A percentile compares a stretch with the other conserved stretches of the same genome.
These are phyloP conservation scores for Papilio xuthus DNA, from an alignment of 1,140 invertebrate genomes.

Conservation along the genomic window DNA sequence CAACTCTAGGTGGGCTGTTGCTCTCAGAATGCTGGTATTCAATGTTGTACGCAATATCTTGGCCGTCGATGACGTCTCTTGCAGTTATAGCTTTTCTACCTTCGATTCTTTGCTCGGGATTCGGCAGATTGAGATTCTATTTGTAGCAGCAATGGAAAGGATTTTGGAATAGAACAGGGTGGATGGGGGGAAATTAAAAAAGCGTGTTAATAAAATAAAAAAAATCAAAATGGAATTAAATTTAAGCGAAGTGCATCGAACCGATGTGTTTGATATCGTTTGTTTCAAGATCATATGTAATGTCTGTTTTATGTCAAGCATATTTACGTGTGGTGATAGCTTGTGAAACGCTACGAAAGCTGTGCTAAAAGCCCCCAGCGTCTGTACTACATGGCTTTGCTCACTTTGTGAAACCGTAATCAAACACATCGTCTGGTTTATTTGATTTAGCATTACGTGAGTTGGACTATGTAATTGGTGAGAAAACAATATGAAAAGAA, in stretches of 20 bases:
- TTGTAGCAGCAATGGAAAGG: constrained; percentile 68
- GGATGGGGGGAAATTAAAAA: constrained; percentile 76
- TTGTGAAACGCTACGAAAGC: constrained; percentile 1
- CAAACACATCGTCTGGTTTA: constrained; percentile 12
- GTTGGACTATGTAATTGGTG: constrained; percentile 42
- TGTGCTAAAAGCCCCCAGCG: neutral
- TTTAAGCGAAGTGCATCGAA: constrained; percentile 57
- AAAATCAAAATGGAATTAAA: constrained; percentile 74
- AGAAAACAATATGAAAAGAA: constrained; percentile 55
- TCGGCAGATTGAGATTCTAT: constrained; percentile 78
- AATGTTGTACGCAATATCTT: constrained; percentile 59
- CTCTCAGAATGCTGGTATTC: constrained; percentile 59
- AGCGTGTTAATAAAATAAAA: constrained; percentile 83
- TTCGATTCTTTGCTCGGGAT: constrained; percentile 57
- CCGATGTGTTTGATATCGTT: constrained; percentile 43
- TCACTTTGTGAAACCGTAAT: neutral
- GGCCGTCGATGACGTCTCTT: constrained; percentile 66
- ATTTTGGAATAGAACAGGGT: constrained; percentile 61
- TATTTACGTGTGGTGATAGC: neutral
- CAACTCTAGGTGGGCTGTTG: constrained; percentile 56
- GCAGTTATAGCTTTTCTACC: constrained; percentile 53
- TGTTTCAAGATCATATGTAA: neutral
- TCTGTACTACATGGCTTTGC: neutral
- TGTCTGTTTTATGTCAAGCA: neutral
- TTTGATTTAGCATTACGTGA: constrained; percentile 46